Base-by-base conservation (phyloP, 1,140 invertebrate genomes). In the Propsilocerus akamusi region DNA sequence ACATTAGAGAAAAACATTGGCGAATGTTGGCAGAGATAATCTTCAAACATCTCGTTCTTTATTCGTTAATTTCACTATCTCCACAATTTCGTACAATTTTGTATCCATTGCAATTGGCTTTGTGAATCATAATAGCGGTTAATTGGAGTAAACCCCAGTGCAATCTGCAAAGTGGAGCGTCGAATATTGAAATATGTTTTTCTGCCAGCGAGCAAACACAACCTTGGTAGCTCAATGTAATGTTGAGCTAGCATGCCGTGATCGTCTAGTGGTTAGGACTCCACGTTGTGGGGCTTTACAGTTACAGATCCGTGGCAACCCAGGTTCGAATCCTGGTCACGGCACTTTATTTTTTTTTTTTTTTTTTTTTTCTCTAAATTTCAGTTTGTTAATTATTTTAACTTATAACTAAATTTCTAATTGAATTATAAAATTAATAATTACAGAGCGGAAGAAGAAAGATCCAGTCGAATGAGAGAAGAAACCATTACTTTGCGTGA, bases 261-360 rank as follows among this genome's bases (percentile, higher is more conserved):
- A 84, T 86, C 78, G 81, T 85, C 77, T 83, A 86, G 83, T 86
- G 85, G 84, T 89, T 83, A 84, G 81, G 77, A 84, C 80, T 74
- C 78, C 78, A 78, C 81, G 80, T 84, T 83, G 80, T 83, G 78
- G 79, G 80, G n/a, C n/a, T n/a, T n/a, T n/a, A n/a, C n/a, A n/a
- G n/a, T n/a, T n/a, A n/a, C n/a, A n/a, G n/a, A n/a, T n/a, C 49
- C 81, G 80, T 77, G 78, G 77, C 77, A 83, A 83, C 81, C 80
- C 79, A 80, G 80, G 82, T 86, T 87, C 80, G 80, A 83, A 81
- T 82, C 80, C 80, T 81, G 80, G 78, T 82, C 77, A 80, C 76
- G 78, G 78, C 78, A 83, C 62, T 69, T 26, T 28, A 41, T 51
- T 32, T 46, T 4, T 50, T 34, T 25, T 17, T 26, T 14, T 46